These are phyloP conservation scores for Carduelis carduelis DNA, from an alignment of 2,797 vertebrate genomes.

Conservation along the genomic window DNA sequence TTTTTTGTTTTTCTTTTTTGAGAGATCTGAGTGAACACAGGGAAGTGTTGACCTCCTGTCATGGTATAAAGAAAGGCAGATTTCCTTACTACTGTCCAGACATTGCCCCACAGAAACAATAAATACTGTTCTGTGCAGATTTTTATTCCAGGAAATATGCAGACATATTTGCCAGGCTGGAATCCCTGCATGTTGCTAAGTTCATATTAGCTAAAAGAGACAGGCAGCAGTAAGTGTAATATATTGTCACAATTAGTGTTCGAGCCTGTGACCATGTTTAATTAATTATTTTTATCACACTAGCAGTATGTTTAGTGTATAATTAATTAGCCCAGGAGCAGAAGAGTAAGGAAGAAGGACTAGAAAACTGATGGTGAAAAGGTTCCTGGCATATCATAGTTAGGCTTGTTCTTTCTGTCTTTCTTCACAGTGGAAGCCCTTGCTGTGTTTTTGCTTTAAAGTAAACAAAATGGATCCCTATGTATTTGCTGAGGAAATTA, in stretches of 20 bases:
- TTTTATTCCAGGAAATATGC: background rate
- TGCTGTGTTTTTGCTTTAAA: background rate
- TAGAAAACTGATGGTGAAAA: background rate
- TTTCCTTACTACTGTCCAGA: background rate
- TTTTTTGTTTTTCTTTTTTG: background rate
- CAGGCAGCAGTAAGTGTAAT: constrained; percentile 21
- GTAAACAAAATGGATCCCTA: background rate
- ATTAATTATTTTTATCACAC: constrained; percentile 50
- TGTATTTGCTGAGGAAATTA: background rate
- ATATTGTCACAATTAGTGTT: constrained; percentile 39
- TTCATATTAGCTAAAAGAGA: constrained; percentile 2
- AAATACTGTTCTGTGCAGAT: background rate
- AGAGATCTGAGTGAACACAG: background rate
- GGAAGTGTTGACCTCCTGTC: background rate
- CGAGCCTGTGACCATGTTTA: constrained; percentile 36
- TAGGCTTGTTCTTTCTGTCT: background rate
- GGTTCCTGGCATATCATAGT: background rate
- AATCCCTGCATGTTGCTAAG: background rate
- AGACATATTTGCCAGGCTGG: background rate
- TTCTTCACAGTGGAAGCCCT: background rate
- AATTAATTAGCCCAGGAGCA: constrained; percentile 33
- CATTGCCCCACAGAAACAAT: background rate
- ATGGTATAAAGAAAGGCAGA: background rate
- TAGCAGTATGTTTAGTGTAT: constrained; percentile 43
- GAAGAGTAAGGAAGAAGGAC: background rate